Percentiles rank a stretch among this genome's conserved stretches.
Evolutionary conservation across 2,113 vertebrate genomes (phyloP).

Genomic region (Crotalus tigris): DNA sequence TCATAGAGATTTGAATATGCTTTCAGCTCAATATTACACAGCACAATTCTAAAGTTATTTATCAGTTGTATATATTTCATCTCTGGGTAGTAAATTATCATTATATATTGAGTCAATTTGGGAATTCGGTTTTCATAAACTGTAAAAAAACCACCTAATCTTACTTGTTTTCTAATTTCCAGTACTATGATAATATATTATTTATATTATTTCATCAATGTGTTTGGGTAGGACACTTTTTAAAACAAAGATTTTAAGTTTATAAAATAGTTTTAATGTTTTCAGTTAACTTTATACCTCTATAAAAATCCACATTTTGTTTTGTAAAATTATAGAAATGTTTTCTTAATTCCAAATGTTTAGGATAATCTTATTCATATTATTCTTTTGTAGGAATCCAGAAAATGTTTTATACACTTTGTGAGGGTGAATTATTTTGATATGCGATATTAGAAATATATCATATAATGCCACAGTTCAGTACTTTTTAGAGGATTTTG

Average conservation of each 20-base stretch:
- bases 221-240: neutral
- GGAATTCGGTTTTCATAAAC: neutral
- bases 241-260: neutral
- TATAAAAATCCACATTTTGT: neutral
- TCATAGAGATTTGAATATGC: neutral
- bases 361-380: neutral
- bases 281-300: neutral
- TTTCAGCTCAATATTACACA: neutral
- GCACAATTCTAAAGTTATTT: neutral
- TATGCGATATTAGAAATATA: slow-evolving; percentile 17
- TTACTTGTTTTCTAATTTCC: neutral
- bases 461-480: slow-evolving; percentile 18
- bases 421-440: slow-evolving; percentile 32
- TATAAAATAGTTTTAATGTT: neutral
- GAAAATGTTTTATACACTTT: slow-evolving; percentile 3
- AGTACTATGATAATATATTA: neutral
- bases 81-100: neutral
- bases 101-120: neutral
- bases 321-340: slow-evolving; percentile 16
- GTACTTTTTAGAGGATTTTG: slow-evolving; percentile 18
- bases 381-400: neutral
- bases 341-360: neutral
- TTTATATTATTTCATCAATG: neutral
- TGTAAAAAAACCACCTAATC: neutral
- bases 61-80: neutral